Percentiles rank a stretch among this genome's conserved stretches.
phyloP scores from a whole-genome alignment of 2,797 vertebrate species.

The Pteropus rufus region DNA sequence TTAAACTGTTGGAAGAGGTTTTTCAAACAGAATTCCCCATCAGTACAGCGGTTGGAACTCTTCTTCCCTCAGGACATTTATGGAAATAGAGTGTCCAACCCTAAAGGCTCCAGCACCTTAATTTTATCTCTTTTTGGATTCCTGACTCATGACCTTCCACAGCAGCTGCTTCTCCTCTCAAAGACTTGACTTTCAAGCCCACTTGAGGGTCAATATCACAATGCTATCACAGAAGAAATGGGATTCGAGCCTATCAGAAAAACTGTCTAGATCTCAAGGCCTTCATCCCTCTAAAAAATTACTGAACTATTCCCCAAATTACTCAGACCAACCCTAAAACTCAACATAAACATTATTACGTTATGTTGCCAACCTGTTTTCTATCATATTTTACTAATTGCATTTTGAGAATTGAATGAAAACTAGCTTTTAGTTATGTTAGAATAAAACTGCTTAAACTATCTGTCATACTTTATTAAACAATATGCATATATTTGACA shows the following conservation, averaged over 20 bases:
- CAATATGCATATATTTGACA: background rate
- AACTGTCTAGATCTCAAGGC: background rate
- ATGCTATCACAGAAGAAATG: background rate
- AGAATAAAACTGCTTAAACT: constrained; percentile 13
- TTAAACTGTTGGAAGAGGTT: background rate
- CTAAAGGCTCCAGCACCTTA: background rate
- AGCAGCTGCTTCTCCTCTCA: background rate
- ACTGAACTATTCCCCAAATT: background rate
- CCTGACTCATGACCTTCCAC: background rate
- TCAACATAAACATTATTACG: background rate
- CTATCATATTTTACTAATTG: background rate
- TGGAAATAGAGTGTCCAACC: background rate
- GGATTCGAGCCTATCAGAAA: background rate
- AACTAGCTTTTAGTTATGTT: background rate
- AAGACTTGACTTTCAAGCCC: background rate
- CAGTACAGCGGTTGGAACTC: accelerated
- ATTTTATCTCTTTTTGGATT: background rate
- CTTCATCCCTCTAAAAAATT: background rate
- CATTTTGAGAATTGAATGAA: constrained; percentile 5
- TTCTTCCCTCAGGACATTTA: background rate
- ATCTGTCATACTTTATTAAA: background rate
- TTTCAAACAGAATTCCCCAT: background rate
- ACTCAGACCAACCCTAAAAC: background rate
- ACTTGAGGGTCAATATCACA: background rate
- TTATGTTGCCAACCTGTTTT: background rate